Evolutionary conservation across 2,113 vertebrate genomes (phyloP).

Genomic region (Dolichallabes microphthalmus): DNA sequence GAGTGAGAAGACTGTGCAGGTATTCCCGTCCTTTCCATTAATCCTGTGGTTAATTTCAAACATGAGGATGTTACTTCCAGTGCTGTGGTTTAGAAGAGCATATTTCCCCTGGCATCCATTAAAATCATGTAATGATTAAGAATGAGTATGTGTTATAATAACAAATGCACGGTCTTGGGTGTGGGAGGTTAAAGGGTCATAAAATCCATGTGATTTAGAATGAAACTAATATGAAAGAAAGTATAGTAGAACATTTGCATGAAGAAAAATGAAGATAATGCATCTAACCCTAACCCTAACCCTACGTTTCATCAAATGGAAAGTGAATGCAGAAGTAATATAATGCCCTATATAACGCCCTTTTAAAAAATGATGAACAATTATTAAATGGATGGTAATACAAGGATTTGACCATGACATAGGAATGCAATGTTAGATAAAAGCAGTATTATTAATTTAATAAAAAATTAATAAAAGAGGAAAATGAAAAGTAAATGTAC

Average conservation of each 20-base stretch:
- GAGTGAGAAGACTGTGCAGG: conserved; percentile 25
- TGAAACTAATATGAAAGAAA: neutral
- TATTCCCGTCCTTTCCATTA: conserved; percentile 30
- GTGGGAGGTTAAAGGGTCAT: neutral
- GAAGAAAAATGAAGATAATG: neutral
- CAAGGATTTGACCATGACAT: neutral
- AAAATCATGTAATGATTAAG: conserved; percentile 36
- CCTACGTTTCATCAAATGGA: neutral
- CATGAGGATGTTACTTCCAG: conserved; percentile 24
- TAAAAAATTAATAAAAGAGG: neutral
- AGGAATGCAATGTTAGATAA: neutral
- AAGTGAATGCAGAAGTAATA: neutral
- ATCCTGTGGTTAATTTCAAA: conserved; percentile 38
- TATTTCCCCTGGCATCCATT: conserved; percentile 11
- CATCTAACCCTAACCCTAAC: no score
- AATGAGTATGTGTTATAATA: conserved; percentile 18
- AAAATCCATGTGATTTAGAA: neutral
- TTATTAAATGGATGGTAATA: neutral
- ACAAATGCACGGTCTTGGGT: neutral
- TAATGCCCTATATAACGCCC: neutral
- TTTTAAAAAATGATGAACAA: neutral
- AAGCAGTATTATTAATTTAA: neutral
- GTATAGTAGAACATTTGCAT: no score
- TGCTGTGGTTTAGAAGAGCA: neutral
- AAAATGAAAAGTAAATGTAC: neutral